A percentile compares a stretch with the other conserved stretches of the same genome.
These are phyloP conservation scores for Colletes collaris DNA, from an alignment of 2,888 invertebrate species.

Conservation along the genomic window DNA sequence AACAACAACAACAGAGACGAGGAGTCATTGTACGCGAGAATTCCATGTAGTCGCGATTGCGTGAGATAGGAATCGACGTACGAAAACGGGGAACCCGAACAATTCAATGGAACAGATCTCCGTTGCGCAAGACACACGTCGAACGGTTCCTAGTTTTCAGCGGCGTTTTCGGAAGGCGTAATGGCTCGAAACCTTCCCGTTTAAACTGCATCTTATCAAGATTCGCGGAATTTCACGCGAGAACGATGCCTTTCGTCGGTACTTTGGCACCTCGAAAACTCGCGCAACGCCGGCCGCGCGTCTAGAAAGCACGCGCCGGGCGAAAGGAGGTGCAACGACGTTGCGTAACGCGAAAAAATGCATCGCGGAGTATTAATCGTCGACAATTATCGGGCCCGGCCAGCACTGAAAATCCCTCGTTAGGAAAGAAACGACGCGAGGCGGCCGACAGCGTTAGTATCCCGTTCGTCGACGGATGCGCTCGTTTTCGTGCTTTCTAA, in stretches of 20 bases:
- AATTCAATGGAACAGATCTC: conserved; percentile 22
- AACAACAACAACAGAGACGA: too few species aligned
- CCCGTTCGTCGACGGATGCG: conserved; percentile 12
- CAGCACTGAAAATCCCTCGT: conserved; percentile 16
- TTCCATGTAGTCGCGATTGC: neutral
- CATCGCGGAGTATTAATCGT: conserved; percentile 48
- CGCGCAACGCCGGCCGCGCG: conserved; percentile 14
- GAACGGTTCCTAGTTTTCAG: conserved; percentile 21
- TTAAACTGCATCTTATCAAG: conserved; percentile 43
- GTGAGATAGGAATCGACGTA: neutral
- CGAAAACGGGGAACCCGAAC: neutral
- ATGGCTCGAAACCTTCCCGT: conserved; percentile 24
- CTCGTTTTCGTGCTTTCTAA: conserved; percentile 36
- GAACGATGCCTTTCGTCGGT: conserved; percentile 33
- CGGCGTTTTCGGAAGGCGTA: conserved; percentile 3
- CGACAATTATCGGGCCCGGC: conserved; percentile 34
- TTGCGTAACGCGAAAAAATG: conserved; percentile 55
- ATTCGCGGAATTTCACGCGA: conserved; percentile 52
- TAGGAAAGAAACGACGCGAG: conserved; percentile 21
- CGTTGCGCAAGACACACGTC: conserved; percentile 25
- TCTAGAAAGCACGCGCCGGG: conserved; percentile 55
- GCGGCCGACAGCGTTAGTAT: conserved; percentile 2
- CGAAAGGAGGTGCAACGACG: conserved; percentile 50
- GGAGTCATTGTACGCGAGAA: neutral
- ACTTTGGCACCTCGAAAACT: conserved; percentile 29